Conservation (phyloP, 2,888 invertebrate genomes). For the Cheilosia urbana region DNA sequence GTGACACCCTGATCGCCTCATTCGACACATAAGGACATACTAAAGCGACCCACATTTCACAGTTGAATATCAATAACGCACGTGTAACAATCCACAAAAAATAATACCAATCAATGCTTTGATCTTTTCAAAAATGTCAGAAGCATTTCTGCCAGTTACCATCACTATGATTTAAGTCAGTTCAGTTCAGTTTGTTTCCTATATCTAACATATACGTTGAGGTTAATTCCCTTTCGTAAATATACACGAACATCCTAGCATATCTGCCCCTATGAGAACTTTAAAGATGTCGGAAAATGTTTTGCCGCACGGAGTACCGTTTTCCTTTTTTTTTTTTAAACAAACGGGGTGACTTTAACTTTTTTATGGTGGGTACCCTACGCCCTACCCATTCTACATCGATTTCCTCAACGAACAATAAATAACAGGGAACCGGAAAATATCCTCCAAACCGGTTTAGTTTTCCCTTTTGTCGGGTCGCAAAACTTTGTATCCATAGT, state of each 20-base stretch:
- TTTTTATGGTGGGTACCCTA: slow-evolving; percentile 33
- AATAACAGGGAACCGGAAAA: slow-evolving; percentile 51
- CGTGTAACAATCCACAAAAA: background rate
- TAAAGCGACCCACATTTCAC: too few relatives aligned
- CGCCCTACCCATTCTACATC: slow-evolving; percentile 2
- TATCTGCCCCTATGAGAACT: slow-evolving; percentile 12
- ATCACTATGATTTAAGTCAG: too few relatives aligned
- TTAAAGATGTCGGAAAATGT: slow-evolving; percentile 33
- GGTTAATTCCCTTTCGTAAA: slow-evolving; percentile 53
- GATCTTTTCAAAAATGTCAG: too few relatives aligned
- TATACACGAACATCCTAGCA: slow-evolving; percentile 35
- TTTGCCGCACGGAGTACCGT: slow-evolving; percentile 1
- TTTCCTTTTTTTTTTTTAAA: background rate
- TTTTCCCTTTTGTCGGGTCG: slow-evolving; percentile 29
- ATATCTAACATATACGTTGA: slow-evolving; percentile 37
- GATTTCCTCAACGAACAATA: slow-evolving; percentile 46
- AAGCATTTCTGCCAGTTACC: background rate
- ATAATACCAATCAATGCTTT: too few relatives aligned
- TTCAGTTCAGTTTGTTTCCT: too few relatives aligned
- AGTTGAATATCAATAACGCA: too few relatives aligned
- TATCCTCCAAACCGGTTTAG: background rate
- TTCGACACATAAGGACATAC: too few relatives aligned
- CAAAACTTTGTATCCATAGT: slow-evolving; percentile 37
- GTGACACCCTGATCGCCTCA: too few relatives aligned
- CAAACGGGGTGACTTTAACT: slow-evolving; percentile 31